Conservation (phyloP, 2,113 vertebrate species). For the Atrichornis clamosus region DNA sequence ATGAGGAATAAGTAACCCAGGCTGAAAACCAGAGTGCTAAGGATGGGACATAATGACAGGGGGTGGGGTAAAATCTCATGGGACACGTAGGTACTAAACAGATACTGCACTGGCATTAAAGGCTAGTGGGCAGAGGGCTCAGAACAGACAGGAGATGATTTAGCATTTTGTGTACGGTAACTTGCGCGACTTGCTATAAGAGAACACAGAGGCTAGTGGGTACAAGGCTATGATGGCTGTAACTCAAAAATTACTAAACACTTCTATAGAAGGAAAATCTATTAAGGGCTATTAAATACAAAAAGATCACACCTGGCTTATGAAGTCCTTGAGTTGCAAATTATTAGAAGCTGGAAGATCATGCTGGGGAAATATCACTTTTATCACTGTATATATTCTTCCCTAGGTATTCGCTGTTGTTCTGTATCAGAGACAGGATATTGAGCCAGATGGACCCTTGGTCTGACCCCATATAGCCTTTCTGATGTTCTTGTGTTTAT, state of each 20-base stretch:
- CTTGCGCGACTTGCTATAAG: neutral
- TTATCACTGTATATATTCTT: constrained; percentile 42
- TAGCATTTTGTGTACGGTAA: neutral
- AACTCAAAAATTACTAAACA: constrained; percentile 18
- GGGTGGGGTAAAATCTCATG: neutral
- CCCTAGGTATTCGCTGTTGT: constrained; percentile 42
- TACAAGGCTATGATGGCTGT: neutral
- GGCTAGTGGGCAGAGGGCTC: neutral
- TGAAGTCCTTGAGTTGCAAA: constrained; percentile 54
- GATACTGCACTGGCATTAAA: neutral
- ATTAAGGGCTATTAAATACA: constrained; percentile 15
- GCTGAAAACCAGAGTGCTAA: neutral
- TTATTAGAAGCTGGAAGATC: constrained; percentile 21
- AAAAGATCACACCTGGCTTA: constrained; percentile 30
- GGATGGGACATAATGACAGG: neutral
- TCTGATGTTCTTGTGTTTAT: constrained; percentile 50
- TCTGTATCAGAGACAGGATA: constrained; percentile 58
- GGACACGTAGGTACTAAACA: neutral
- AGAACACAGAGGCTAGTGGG: neutral
- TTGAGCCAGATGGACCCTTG: constrained; percentile 56
- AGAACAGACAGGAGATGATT: neutral
- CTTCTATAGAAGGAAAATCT: constrained; percentile 4
- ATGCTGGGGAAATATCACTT: constrained; percentile 43
- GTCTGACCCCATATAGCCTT: constrained; percentile 36
- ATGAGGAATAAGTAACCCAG: neutral